Evolutionary conservation across 2,797 vertebrate genomes (phyloP).

Genomic region (Gorsachius magnificus): DNA sequence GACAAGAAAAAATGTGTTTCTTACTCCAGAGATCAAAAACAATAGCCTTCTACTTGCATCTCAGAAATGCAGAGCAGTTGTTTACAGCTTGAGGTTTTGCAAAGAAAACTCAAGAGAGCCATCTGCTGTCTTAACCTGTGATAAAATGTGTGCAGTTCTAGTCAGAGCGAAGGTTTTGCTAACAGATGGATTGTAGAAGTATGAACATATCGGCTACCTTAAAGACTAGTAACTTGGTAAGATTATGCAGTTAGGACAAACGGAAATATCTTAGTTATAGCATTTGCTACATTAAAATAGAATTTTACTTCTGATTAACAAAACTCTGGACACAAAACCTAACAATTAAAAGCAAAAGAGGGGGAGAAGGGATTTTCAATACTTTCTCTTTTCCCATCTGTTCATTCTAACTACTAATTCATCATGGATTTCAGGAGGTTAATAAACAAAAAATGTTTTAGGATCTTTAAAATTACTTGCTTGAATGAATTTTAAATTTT

Average conservation of each 20-base stretch:
- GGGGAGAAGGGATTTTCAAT: not conserved
- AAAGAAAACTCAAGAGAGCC: slow-evolving; percentile 97
- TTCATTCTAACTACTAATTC: not conserved
- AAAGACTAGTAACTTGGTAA: not conserved
- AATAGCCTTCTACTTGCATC: slow-evolving; percentile 37
- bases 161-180: not conserved
- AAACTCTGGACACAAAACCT: not conserved
- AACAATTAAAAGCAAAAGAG: not conserved
- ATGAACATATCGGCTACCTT: not conserved
- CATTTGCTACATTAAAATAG: not conserved
- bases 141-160: slow-evolving; percentile 73
- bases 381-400: not conserved
- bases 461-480: not conserved
- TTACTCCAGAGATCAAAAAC: slow-evolving; percentile 21
- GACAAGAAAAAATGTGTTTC: not conserved
- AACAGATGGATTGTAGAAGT: not conserved
- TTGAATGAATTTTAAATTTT: not conserved
- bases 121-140: slow-evolving; percentile 93
- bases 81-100: slow-evolving; percentile 69
- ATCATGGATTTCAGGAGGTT: not conserved
- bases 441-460: not conserved
- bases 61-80: slow-evolving; percentile 63
- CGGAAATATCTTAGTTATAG: not conserved
- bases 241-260: not conserved
- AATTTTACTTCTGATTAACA: not conserved